Conservation (phyloP, 1,140 invertebrate genomes). For the Lordiphosa mommai region DNA sequence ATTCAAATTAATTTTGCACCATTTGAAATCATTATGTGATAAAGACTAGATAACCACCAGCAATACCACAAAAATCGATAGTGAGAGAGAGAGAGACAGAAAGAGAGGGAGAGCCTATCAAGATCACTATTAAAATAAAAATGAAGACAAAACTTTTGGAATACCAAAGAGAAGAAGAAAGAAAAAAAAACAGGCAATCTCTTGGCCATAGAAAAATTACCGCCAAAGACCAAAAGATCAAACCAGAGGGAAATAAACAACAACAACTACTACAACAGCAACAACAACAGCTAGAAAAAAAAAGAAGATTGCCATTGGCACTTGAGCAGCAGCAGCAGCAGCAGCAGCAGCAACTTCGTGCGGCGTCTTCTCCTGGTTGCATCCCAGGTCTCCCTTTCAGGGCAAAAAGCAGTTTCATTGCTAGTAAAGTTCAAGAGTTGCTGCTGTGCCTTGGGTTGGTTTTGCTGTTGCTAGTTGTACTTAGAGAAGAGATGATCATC, state of each 20-base stretch:
- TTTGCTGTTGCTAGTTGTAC: slow-evolving; percentile 19
- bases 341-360: slow-evolving; percentile 53
- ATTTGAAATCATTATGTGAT: slow-evolving; percentile 71
- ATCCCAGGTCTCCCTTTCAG: slow-evolving; percentile 10
- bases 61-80: background rate
- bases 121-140: slow-evolving; percentile 76
- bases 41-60: slow-evolving; percentile 37
- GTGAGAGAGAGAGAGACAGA: background rate
- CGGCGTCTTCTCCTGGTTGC: slow-evolving; percentile 34
- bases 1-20: slow-evolving; percentile 71
- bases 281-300: slow-evolving; percentile 3
- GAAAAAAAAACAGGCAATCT: slow-evolving; percentile 20
- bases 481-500: slow-evolving; percentile 9
- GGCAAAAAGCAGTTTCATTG: slow-evolving; percentile 67
- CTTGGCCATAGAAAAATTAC: slow-evolving; percentile 62
- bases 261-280: slow-evolving; percentile 37
- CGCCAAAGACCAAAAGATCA: slow-evolving; percentile 77
- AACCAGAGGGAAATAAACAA: slow-evolving; percentile 71
- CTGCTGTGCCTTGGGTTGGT: slow-evolving; percentile 12
- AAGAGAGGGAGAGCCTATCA: slow-evolving; percentile 21
- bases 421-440: slow-evolving; percentile 72
- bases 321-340: slow-evolving; percentile 54
- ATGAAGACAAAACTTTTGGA: slow-evolving; percentile 72
- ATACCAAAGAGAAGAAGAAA: slow-evolving; percentile 39
- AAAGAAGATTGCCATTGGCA: slow-evolving; percentile 70